Percentiles rank a stretch among this genome's conserved stretches.
Conservation (phyloP, 2,797 vertebrate species). For the Oophaga sylvatica region DNA sequence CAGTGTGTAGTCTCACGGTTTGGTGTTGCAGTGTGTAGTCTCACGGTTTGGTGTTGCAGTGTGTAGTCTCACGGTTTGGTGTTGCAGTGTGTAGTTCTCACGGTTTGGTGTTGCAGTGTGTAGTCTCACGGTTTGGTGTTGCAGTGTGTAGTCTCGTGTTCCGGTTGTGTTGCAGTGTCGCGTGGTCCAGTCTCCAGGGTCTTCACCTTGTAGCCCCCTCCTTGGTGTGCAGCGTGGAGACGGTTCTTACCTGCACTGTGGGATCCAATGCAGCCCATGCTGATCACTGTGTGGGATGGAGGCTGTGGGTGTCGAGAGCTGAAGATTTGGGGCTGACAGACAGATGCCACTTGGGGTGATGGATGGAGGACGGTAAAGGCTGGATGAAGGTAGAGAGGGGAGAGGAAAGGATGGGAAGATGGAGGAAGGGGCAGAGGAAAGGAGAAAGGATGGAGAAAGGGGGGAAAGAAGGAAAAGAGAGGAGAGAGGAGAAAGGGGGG, state of each 20-base stretch:
- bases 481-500: slow-evolving; percentile 38
- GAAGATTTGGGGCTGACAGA: background rate
- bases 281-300: slow-evolving; percentile 54
- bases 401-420: slow-evolving; percentile 61
- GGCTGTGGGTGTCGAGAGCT: slow-evolving; percentile 32
- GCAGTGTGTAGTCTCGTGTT: no score
- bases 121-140: no score
- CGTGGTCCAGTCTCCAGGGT: no score
- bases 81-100: no score
- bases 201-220: no score
- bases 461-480: slow-evolving; percentile 16
- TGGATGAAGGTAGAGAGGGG: background rate
- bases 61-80: no score
- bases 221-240: background rate
- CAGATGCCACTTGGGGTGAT: slow-evolving; percentile 45
- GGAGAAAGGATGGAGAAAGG: background rate
- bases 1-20: no score
- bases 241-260: slow-evolving; percentile 76
- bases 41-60: no score
- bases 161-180: no score
- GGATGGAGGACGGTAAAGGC: slow-evolving; percentile 47
- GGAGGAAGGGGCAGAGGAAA: slow-evolving; percentile 3
- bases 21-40: no score
- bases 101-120: no score
- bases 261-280: slow-evolving; percentile 82